Evolutionary conservation across 2,888 invertebrate species (phyloP).

Genomic region (Apamea crenata): DNA sequence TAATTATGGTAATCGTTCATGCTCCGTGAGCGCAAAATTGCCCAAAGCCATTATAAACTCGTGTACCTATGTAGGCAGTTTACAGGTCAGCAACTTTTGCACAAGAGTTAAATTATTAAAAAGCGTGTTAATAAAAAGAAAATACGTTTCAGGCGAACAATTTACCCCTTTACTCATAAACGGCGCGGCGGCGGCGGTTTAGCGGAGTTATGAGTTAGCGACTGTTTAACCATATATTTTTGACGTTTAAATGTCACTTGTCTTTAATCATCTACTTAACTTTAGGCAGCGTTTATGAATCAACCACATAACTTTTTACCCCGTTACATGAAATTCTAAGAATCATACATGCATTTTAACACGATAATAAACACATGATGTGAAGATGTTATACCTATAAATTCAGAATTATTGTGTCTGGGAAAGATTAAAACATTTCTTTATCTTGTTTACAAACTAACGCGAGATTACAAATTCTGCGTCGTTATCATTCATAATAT

Average conservation of each 20-base stretch:
- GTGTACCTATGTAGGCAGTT: constrained; percentile 1
- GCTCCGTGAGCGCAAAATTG: constrained; percentile 30
- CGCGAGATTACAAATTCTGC: background rate
- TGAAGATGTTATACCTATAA: background rate
- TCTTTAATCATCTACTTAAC: too few relatives aligned
- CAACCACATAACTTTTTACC: too few relatives aligned
- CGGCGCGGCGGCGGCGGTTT: background rate
- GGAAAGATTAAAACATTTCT: background rate
- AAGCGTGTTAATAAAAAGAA: background rate
- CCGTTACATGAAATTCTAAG: too few relatives aligned
- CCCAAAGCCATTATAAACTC: constrained; percentile 30
- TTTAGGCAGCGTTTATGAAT: too few relatives aligned
- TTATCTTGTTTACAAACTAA: background rate
- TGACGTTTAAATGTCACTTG: background rate
- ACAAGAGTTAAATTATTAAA: constrained; percentile 4
- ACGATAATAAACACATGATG: too few relatives aligned
- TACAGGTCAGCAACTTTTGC: constrained; percentile 46
- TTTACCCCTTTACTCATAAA: background rate
- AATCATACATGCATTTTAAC: too few relatives aligned
- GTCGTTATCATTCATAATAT: background rate
- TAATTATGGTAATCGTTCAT: constrained; percentile 34
- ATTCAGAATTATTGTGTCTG: background rate
- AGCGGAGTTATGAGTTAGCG: background rate
- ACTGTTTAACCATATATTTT: too few relatives aligned
- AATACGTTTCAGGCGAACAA: background rate